Evolutionary conservation across 2,888 invertebrate genomes (phyloP), one percentile per base, ranked within the genome.

Genomic region (Tipula confusa): DNA sequence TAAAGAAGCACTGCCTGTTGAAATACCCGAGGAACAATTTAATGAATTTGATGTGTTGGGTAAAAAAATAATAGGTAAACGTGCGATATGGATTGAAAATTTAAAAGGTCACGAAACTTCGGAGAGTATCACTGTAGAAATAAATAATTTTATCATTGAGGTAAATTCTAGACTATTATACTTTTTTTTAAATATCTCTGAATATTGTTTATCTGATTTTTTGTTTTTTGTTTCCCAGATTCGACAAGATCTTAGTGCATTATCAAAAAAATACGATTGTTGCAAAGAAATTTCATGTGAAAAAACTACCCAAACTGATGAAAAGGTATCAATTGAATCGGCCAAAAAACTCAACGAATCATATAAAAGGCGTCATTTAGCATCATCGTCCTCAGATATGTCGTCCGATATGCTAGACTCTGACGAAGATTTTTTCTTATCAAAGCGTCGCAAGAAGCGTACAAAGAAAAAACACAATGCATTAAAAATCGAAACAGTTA

Each of bases 311-410:
- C 82, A 82, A 82, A 82, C 82, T 18, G 82, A 82, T 11, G 82
- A 82, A 36, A 82, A 33, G 24, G 15, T 33, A 13, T 33, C 82
- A 18, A 29, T 33, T 33, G 82, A 82, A 36, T 33, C 82, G 4
- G 36, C 82, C 4, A 82, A 82, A 82, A 82, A 82, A 36, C 33
- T 82, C 6, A 82, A 82, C 18, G 82, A 82, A 13, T 33, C 29
- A 2, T 82, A 33, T 82, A 82, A 82, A 18, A n/a, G 33, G 2
- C 82, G 82, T 82, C 82, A 82, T 82, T 18, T 82, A 18, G 82
- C 82, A 24, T 82, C 82, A 2, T 82, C 82, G 9, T 82, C 82
- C 7, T 82, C 82, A 33, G 82, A 82, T 82, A 18, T 18, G 1
- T 80, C 80, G 4, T 13, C 80, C 9, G 64, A 64, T 24, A 15